Base-by-base conservation (phyloP, 92 coral and sea anemone species). In the Bergia sp. region DNA sequence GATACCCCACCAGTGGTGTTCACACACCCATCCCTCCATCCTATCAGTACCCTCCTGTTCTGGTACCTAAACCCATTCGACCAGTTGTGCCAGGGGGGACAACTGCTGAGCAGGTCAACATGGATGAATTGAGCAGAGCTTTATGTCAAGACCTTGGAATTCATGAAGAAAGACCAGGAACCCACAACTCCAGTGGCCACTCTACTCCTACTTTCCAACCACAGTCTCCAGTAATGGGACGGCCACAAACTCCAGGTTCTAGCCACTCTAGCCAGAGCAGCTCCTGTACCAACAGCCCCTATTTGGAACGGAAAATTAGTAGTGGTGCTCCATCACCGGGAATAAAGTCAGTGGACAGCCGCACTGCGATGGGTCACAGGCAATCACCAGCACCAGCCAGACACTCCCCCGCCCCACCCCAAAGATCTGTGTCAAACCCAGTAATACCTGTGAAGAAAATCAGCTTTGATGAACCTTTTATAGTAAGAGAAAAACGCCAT, bases 381-480 rank as follows among this genome's bases (percentile, higher is more conserved):
- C 50, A 75, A 20, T 75, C 79, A 0, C 74, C n/a, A 50, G 79
- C 65, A 13, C 87, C 50, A 29, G 38, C 43, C 38, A 71, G 77
- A 84, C 78, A 71, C 77, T 40, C 41, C 66, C 87, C 87, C 36
- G 65, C 43, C 11, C 87, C 87, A 23, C 87, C 87, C 23, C 67
- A 4, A 8, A 84, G 87, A 71, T 71, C 87, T 29, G 78, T 84
- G n/a, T 84, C 87, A 4, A 84, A n/a, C 79, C 87, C 87, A 69
- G 79, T 73, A 8, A 69, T 84, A 23, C 85, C 85, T 0, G 29
- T 45, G 55, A 84, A 71, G 87, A 84, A 69, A 53, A 71, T 57
- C 87, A 84, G 87, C 36, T 29, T 15, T 29, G 87, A 84, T 13
- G 87, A 71, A 71, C 4, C 7, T 72, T 29, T 69, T 47, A 67